These are phyloP conservation scores for Drosophila setosimentum DNA, from an alignment of 2,888 invertebrate genomes.

Conservation along the genomic window DNA sequence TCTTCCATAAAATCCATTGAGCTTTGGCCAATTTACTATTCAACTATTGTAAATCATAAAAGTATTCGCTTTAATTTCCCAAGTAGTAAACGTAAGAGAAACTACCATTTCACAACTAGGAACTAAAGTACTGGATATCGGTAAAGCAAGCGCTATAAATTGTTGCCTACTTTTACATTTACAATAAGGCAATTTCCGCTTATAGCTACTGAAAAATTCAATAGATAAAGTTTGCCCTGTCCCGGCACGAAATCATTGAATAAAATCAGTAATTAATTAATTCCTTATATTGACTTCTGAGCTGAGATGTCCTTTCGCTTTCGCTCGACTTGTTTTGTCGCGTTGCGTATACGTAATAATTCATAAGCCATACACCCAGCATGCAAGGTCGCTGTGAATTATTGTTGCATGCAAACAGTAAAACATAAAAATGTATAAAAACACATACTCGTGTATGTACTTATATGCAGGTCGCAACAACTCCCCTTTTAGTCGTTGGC, in stretches of 20 bases:
- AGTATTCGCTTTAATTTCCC: background rate
- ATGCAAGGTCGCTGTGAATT: conserved; percentile 55
- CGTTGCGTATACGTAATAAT: conserved; percentile 79
- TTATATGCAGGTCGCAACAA: conserved; percentile 21
- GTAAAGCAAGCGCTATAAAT: background rate
- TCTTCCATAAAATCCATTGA: background rate
- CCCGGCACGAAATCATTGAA: background rate
- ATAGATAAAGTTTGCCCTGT: background rate
- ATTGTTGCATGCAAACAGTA: conserved; percentile 52
- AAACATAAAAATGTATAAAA: background rate
- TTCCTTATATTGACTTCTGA: conserved; percentile 19
- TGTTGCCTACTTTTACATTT: conserved; percentile 23
- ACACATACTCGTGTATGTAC: background rate
- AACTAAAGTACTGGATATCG: background rate
- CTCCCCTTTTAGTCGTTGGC: conserved; percentile 13
- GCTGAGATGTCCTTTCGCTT: conserved; percentile 12
- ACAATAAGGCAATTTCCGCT: background rate
- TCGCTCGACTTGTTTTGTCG: conserved; percentile 46
- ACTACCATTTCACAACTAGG: background rate
- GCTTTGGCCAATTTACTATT: background rate
- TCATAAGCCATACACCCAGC: conserved; percentile 62
- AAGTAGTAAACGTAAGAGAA: background rate
- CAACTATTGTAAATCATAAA: background rate
- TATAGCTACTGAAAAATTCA: background rate
- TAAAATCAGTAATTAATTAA: background rate